A percentile compares a stretch with the other conserved stretches of the same genome.
phyloP scores from a whole-genome alignment of 1,140 invertebrate species.

The Andricus grossulariae region DNA sequence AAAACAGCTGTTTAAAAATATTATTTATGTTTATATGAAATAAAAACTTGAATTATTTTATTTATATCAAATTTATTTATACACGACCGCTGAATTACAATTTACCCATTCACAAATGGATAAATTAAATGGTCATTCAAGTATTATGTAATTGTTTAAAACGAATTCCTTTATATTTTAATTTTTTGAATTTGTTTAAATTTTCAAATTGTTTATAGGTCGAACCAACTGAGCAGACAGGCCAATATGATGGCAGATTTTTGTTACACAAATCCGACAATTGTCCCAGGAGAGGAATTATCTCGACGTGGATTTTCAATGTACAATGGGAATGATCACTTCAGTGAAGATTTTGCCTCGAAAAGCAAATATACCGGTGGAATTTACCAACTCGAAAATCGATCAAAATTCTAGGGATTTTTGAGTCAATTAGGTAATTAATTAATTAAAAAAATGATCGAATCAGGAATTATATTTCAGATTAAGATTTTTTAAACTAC shows the following conservation, averaged over 20 bases:
- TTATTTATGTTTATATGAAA: no score
- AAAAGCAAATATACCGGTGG: constrained; percentile 47
- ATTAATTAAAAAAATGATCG: neutral
- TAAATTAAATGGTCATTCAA: no score
- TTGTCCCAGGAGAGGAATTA: constrained; percentile 67
- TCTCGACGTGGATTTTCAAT: constrained; percentile 69
- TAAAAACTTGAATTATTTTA: no score
- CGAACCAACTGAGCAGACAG: constrained; percentile 64
- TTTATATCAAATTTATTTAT: no score
- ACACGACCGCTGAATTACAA: no score
- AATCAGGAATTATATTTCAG: no score
- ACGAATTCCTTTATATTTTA: no score
- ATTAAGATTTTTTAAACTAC: no score
- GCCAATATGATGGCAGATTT: constrained; percentile 68
- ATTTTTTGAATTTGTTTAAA: neutral
- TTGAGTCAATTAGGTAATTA: neutral
- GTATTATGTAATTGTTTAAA: no score
- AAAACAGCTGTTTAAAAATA: no score
- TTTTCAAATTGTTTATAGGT: constrained; percentile 54
- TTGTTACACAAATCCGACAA: constrained; percentile 70
- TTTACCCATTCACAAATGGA: no score
- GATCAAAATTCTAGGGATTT: constrained; percentile 62
- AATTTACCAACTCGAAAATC: constrained; percentile 51
- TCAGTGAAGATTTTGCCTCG: constrained; percentile 53
- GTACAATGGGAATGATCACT: constrained; percentile 62